Evolutionary conservation across 1,140 invertebrate genomes (phyloP).

Genomic region (Linepithema humile): DNA sequence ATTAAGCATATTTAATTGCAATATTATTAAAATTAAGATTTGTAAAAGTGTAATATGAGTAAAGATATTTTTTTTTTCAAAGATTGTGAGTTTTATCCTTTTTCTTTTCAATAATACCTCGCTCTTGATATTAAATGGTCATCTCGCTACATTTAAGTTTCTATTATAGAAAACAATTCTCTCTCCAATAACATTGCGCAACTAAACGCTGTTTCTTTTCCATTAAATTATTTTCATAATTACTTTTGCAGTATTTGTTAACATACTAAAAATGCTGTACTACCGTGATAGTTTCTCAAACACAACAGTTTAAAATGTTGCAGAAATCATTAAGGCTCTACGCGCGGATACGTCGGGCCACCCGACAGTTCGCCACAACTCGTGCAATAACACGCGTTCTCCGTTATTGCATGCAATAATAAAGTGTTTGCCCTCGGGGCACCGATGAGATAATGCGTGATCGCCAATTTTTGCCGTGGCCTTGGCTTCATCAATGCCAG

Average conservation of each 20-base stretch:
- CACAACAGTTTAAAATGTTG: no score
- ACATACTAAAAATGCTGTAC: not conserved
- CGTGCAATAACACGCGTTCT: constrained; percentile 34
- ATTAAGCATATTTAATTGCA: no score
- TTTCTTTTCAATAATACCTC: not conserved
- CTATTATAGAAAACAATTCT: not conserved
- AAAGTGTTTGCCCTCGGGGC: constrained; percentile 73
- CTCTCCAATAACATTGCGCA: not conserved
- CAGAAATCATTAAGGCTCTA: not conserved
- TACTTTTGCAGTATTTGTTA: not conserved
- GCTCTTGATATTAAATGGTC: not conserved
- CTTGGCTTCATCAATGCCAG: constrained; percentile 70
- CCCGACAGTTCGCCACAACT: not conserved
- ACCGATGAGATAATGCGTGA: constrained; percentile 73
- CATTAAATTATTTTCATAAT: not conserved
- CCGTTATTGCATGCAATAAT: constrained; percentile 66
- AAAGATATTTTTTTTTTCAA: no score
- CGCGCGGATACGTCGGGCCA: not conserved
- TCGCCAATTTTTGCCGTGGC: constrained; percentile 72
- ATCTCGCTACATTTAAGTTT: not conserved
- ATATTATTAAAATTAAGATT: no score
- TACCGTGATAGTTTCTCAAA: not conserved
- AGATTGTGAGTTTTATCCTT: not conserved
- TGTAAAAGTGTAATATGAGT: no score
- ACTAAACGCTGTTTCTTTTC: not conserved